Base-by-base conservation (phyloP, 2,888 invertebrate species). In the Chaetogeoica ovagalla region DNA sequence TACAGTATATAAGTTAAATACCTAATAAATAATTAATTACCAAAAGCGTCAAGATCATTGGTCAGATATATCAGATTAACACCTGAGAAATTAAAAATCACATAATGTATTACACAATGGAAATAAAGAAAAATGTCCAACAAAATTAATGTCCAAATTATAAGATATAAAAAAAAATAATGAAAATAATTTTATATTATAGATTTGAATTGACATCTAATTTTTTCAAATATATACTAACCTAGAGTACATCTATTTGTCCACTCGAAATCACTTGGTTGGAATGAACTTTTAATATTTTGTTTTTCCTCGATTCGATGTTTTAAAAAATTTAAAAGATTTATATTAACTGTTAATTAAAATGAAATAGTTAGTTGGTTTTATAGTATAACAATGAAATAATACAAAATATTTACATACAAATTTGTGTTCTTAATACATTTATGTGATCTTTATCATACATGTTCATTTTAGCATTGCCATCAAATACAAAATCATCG, bases 1-100 rank as follows among this genome's bases (percentile, higher is more conserved):
- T 43, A 77, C 23, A 55, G 39, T 71, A 59, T 60, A 59, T 70
- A 19, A 69, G 55, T 70, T 1, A 37, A 57, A 70, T 70, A 39
- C 70, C 57, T 70, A 70, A 70, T 70, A n/a, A 57, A 13, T 57
- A 37, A 57, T 69, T 57, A 39, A 57, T 70, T 70, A 48, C 48
- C 48, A 48, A 48, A 17, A 70, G 70, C 39, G n/a, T 72, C n/a
- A 72, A 72, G 43, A 72, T 72, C 9, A 60, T 19, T 21, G 17
- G 9, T 59, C 37, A 59, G 17, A 59, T 43, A 71, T 23, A 59
- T n/a, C 59, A 39, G 13, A 71, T 59, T 43, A 71, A 39, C 23
- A 72, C 23, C 43, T 48, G 43, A 72, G 19, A 72, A 72, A 71
- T 71, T 71, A 71, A 71, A 71, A 71, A 59, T 23, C n/a, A 59